A percentile compares a stretch with the other conserved stretches of the same genome.
Evolutionary conservation across 2,888 invertebrate genomes (phyloP).

Genomic region (Eumacrocentrus americanus): DNA sequence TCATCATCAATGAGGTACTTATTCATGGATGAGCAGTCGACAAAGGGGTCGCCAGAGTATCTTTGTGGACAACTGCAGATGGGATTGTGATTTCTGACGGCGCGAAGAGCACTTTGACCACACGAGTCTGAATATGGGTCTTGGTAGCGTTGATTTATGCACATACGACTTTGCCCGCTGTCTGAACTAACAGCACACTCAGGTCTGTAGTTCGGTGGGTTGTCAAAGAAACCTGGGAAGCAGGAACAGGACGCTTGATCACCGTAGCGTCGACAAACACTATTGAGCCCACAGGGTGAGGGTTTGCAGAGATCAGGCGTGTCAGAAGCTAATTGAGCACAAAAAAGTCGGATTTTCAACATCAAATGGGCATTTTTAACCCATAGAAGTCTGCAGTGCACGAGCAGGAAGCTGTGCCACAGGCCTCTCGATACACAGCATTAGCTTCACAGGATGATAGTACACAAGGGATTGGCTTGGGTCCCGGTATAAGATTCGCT

Average conservation of each 20-base stretch:
- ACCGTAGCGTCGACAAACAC: constrained; percentile 62
- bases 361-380: too few species aligned
- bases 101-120: constrained; percentile 65
- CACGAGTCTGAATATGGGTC: constrained; percentile 67
- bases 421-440: constrained; percentile 71
- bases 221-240: constrained; percentile 62
- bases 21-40: constrained; percentile 60
- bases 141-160: constrained; percentile 65
- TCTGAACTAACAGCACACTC: constrained; percentile 65
- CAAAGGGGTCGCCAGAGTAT: constrained; percentile 66
- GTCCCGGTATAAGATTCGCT: constrained; percentile 41
- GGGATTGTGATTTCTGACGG: constrained; percentile 67
- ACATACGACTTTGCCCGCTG: constrained; percentile 65
- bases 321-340: too few species aligned
- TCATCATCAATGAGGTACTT: constrained; percentile 36
- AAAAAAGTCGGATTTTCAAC: too few species aligned
- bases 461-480: constrained; percentile 62
- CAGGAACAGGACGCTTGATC: constrained; percentile 65
- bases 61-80: too few species aligned
- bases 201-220: constrained; percentile 63
- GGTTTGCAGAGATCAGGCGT: too few species aligned
- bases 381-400: constrained; percentile 73
- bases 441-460: constrained; percentile 72
- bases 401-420: constrained; percentile 71
- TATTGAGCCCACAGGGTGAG: too few species aligned